A percentile compares a stretch with the other conserved stretches of the same genome.
These are phyloP conservation scores for Diadegma fenestrale DNA, from an alignment of 2,888 invertebrate genomes.

Conservation along the genomic window DNA sequence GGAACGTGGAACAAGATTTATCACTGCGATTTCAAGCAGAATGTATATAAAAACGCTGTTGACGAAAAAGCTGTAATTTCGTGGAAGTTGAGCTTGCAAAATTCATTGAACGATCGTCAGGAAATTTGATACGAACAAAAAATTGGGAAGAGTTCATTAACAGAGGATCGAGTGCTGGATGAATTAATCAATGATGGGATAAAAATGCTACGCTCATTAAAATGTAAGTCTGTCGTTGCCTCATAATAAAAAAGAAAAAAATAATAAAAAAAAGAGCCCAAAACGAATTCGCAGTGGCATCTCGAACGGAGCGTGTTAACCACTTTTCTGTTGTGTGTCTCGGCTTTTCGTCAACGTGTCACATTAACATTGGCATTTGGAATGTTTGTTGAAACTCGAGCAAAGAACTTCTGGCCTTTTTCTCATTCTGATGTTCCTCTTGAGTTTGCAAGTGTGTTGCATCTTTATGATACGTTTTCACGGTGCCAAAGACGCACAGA, in stretches of 20 bases:
- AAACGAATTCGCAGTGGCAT: not conserved
- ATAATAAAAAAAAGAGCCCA: not conserved
- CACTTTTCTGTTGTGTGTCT: constrained; percentile 64
- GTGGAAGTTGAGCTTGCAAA: not conserved
- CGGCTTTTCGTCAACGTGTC: constrained; percentile 72
- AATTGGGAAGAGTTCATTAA: not conserved
- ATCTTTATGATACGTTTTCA: constrained; percentile 18
- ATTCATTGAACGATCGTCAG: not conserved
- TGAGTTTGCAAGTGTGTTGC: not conserved
- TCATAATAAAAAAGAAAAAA: too few species aligned
- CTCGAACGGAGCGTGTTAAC: constrained; percentile 16
- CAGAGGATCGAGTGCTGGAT: not conserved
- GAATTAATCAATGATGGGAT: not conserved
- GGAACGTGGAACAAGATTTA: not conserved
- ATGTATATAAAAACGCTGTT: not conserved
- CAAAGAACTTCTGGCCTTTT: constrained; percentile 9
- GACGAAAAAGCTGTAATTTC: not conserved
- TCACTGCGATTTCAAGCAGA: not conserved
- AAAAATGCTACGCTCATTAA: not conserved
- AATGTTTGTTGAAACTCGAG: constrained; percentile 34
- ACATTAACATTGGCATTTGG: constrained; percentile 81
- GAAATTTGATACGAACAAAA: not conserved
- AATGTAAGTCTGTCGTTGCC: not conserved
- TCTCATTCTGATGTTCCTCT: constrained; percentile 33
- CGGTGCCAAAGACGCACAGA: constrained; percentile 29